Base-by-base conservation (phyloP, 2,113 vertebrate species). In the Caranx melampygus region DNA sequence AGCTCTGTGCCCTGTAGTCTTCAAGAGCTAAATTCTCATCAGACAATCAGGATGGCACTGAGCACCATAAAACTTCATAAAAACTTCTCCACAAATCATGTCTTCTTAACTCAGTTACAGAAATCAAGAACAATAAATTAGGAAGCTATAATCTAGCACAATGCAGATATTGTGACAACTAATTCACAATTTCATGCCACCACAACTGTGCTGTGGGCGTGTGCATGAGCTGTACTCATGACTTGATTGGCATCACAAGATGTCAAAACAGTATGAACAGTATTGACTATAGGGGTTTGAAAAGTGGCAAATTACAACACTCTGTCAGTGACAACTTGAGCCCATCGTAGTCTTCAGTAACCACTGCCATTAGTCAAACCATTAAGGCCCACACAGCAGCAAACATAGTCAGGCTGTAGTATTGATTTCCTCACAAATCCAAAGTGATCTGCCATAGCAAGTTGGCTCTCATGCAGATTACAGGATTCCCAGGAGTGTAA, bases 361-460 rank as follows among this genome's bases (percentile, higher is more conserved):
- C 83, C 86, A 67, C 40, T 16, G 67, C 79, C 83, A 90, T 91
- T 89, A 87, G 72, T 88, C 83, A 85, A 82, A 75, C 68, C 1
- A 44, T 83, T 89, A 74, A 70, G 74, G 78, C 66, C 77, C 78
- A 88, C 72, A 75, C 87, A 71, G 75, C 82, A 77, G 62, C 86
- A 79, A 72, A 80, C 82, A 80, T 68, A 72, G 76, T 72, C 74
- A 52, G 81, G 63, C 83, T 88, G 80, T 69, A 59, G 65, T 89
- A 93, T 92, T 89, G 91, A 93, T 93, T 90, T 88, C 65, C 69
- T 87, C 79, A 82, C 88, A 91, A 90, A 93, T 88, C 86, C 63
- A 21, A 88, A 75, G 89, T 87, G 84, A 92, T 91, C 90, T 90
- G 86, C 87, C 78, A 79, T 83, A 91, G 86, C 52, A 65, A 59